Evolutionary conservation across 2,888 invertebrate genomes (phyloP).

Genomic region (Pseudococcus longispinus): DNA sequence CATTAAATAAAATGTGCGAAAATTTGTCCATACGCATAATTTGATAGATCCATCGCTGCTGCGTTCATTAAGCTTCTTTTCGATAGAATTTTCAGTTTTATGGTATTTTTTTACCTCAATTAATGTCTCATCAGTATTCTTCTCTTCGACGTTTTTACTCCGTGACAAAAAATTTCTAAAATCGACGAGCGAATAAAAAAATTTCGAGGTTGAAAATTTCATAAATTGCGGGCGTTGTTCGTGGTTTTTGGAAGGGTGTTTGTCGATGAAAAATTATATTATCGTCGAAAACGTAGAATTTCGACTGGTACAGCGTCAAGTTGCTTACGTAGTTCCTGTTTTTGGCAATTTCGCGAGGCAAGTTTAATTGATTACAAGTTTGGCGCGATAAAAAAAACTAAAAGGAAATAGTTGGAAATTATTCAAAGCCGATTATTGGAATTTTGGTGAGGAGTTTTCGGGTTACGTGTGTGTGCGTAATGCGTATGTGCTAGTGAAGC

Average conservation of each 20-base stretch:
- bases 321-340: not conserved
- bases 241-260: not conserved
- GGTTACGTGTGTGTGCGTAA: not conserved
- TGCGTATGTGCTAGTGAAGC: not conserved
- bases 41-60: not conserved
- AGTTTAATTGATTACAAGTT: slow-evolving; percentile 24
- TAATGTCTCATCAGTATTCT: not conserved
- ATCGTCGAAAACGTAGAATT: not conserved
- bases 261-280: not conserved
- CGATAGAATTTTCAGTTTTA: not conserved
- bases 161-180: not conserved
- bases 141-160: not conserved
- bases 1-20: not conserved
- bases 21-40: not conserved
- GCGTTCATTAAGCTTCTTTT: not conserved
- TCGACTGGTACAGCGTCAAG: not conserved
- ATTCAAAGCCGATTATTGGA: not conserved
- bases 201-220: not conserved
- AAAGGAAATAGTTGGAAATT: not conserved
- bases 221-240: not conserved
- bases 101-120: not conserved
- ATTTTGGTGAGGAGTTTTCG: not conserved
- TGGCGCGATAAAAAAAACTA: not conserved
- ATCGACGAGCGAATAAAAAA: not conserved
- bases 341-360: slow-evolving; percentile 8